Percentiles rank a stretch among this genome's conserved stretches.
Evolutionary conservation across 2,888 invertebrate genomes (phyloP).

Genomic region (Chironomus tentans): DNA sequence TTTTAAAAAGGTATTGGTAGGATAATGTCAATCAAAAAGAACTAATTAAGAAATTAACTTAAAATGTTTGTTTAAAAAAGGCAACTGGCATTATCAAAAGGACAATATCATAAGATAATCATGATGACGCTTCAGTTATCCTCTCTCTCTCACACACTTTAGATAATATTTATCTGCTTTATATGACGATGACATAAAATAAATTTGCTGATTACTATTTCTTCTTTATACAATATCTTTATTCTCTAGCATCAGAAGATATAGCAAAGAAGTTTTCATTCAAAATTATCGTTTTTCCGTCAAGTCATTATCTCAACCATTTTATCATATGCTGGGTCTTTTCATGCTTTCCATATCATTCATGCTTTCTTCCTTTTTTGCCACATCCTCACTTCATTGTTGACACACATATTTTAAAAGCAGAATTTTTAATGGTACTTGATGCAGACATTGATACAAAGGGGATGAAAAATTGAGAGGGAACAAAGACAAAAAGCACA

Average conservation of each 20-base stretch:
- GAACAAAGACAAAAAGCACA: neutral
- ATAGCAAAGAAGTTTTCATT: neutral
- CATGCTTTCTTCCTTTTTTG: neutral
- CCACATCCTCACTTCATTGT: neutral
- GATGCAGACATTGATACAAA: neutral
- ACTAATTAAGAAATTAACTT: neutral
- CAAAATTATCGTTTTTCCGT: slow-evolving; percentile 12
- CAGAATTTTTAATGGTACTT: neutral
- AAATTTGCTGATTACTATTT: neutral
- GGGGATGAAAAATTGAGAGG: neutral
- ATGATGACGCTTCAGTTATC: neutral
- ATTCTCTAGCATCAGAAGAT: neutral
- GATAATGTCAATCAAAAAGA: neutral
- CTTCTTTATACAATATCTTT: neutral
- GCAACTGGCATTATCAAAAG: neutral
- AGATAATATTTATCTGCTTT: neutral
- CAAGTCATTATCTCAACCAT: slow-evolving; percentile 8
- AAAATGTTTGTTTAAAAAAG: neutral
- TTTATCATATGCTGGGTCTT: slow-evolving; percentile 2
- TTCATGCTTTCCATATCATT: neutral
- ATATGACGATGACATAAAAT: neutral
- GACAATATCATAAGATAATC: neutral
- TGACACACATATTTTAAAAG: slow-evolving; percentile 18
- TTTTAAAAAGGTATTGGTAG: no score
- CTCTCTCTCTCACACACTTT: neutral